Evolutionary conservation across 2,888 invertebrate genomes (phyloP).

Genomic region (Pristionchus arcanus): DNA sequence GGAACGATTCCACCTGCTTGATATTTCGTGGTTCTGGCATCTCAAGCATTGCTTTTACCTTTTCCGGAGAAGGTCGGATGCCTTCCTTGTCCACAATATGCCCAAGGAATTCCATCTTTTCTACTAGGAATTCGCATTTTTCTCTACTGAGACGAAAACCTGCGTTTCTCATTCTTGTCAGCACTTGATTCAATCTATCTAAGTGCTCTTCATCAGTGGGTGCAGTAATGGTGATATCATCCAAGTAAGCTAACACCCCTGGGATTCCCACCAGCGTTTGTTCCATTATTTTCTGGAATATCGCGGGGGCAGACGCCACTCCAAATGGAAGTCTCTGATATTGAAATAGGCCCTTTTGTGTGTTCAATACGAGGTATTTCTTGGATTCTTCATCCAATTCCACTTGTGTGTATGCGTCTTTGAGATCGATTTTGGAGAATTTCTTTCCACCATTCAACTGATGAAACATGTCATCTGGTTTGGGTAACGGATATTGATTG

Average conservation of each 20-base stretch:
- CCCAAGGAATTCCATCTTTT: slow-evolving; percentile 69
- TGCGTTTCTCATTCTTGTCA: slow-evolving; percentile 60
- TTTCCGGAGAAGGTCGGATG: slow-evolving; percentile 62
- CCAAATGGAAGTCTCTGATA: slow-evolving; percentile 70
- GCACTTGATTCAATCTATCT: slow-evolving; percentile 58
- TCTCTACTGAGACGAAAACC: slow-evolving; percentile 63
- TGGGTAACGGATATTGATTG: slow-evolving; percentile 58
- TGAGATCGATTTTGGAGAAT: slow-evolving; percentile 59
- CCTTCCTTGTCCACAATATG: slow-evolving; percentile 66
- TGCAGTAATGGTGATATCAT: slow-evolving; percentile 67
- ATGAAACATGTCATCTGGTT: slow-evolving; percentile 59
- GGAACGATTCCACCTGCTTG: slow-evolving; percentile 68
- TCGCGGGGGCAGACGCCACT: slow-evolving; percentile 65
- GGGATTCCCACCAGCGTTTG: slow-evolving; percentile 65
- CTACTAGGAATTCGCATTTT: slow-evolving; percentile 67
- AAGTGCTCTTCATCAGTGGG: slow-evolving; percentile 60
- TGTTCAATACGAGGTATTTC: slow-evolving; percentile 60
- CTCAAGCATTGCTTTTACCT: slow-evolving; percentile 68
- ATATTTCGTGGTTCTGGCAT: slow-evolving; percentile 71
- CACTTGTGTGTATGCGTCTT: slow-evolving; percentile 67
- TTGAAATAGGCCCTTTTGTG: slow-evolving; percentile 65
- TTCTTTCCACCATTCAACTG: slow-evolving; percentile 57
- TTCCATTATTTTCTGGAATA: slow-evolving; percentile 69
- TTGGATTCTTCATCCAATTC: slow-evolving; percentile 62
- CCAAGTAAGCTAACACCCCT: slow-evolving; percentile 61